A percentile compares a stretch with the other conserved stretches of the same genome.
phyloP scores from a whole-genome alignment of 2,797 vertebrate genomes.

The Euphonia xanthogaster region DNA sequence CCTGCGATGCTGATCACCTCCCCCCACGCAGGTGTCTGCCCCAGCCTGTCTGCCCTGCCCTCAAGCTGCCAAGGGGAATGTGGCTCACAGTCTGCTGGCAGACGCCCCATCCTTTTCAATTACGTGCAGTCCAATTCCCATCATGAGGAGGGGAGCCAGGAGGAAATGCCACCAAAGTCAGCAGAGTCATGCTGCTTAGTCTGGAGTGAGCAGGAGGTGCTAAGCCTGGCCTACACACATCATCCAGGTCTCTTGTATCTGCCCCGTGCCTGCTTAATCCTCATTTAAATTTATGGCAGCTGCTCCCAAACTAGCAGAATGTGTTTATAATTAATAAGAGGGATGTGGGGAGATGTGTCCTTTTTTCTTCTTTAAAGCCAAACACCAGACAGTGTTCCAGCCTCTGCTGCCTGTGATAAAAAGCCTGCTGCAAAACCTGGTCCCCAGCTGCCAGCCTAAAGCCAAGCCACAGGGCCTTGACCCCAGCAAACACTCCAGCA shows the following conservation, averaged over 20 bases:
- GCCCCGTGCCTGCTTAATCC: neutral
- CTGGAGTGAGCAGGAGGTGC: neutral
- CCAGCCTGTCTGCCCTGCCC: neutral
- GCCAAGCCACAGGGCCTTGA: neutral
- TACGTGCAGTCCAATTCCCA: slow-evolving; percentile 27
- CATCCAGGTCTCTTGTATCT: neutral
- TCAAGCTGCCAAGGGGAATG: neutral
- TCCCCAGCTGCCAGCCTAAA: neutral
- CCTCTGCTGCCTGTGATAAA: neutral
- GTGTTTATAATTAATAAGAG: neutral
- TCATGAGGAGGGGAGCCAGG: slow-evolving; percentile 2
- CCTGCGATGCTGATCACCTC: rapidly evolving
- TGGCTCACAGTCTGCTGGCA: slow-evolving; percentile 22
- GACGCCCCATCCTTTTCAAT: slow-evolving; percentile 32
- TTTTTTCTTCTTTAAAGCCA: neutral
- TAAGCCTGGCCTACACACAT: neutral
- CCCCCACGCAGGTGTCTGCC: neutral
- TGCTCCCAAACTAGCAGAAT: neutral
- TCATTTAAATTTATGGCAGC: neutral
- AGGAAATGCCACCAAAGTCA: slow-evolving; percentile 33
- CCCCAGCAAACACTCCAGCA: neutral
- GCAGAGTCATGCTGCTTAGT: neutral
- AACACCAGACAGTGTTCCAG: neutral
- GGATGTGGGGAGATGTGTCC: neutral
- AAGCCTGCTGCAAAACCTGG: neutral